Base-by-base conservation (phyloP, 1,140 invertebrate species). In the Apis dorsata region DNA sequence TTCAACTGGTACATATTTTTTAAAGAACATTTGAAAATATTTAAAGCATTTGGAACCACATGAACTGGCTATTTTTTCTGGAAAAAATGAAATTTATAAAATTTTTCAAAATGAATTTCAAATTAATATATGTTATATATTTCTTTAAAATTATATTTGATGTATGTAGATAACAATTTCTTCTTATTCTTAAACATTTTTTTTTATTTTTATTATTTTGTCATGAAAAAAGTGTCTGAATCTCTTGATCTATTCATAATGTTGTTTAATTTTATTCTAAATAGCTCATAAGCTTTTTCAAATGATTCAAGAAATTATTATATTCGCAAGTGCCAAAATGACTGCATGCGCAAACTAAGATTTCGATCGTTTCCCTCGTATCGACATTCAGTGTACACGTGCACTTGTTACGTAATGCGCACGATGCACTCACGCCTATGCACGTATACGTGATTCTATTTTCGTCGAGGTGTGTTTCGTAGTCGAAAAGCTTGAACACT, bases 351-450 rank as follows among this genome's bases (percentile, higher is more conserved):
- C 60, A 5, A 34, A 44, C n/a, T 60, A 11, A n/a, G 28, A 15
- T 71, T 71, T 71, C 53, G 79, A 57, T 74, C 34, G 59, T 83
- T 83, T 79, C 81, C 66, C 66, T 10, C 28, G 51, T 83, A 79
- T 71, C 53, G 81, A 63, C 81, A 83, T 79, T 78, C 81, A 51
- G 11, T 79, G 81, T 65, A 55, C 81, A 83, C 81, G 81, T 83
- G 81, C 81, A 83, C 28, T 59, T 28, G 21, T 83, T 83, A 83
- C 51, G 53, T 83, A 83, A 83, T n/a, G 19, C 57, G 75, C 80
- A 81, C 80, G 75, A 71, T 83, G 81, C 68, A 83, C 81, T 70
- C 75, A 34, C 75, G 59, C 51, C 28, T 79, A n/a, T 60, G 55
- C 49, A 69, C 66, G 21, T 78, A 70, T 78, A 79, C 68, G 49